These are phyloP conservation scores for Aricia artaxerxes DNA, from an alignment of 2,888 invertebrate genomes.

Conservation along the genomic window DNA sequence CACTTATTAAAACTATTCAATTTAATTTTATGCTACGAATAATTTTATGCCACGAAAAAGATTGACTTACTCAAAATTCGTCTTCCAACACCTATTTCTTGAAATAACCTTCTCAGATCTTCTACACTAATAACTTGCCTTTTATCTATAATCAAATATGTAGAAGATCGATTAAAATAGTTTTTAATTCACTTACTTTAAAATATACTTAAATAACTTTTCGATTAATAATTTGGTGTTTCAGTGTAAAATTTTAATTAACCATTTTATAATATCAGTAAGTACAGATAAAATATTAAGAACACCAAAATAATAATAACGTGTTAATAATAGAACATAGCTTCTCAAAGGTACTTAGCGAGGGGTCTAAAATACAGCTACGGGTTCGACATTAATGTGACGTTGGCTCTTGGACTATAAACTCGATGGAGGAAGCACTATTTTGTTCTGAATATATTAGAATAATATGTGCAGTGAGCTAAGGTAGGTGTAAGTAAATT, in stretches of 20 bases:
- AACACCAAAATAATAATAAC: too few relatives aligned
- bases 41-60: not conserved
- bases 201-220: too few relatives aligned
- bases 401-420: constrained; percentile 13
- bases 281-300: too few relatives aligned
- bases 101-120: not conserved
- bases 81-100: not conserved
- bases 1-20: too few relatives aligned
- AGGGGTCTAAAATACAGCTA: constrained; percentile 30
- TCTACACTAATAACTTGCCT: not conserved
- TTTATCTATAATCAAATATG: not conserved
- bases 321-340: not conserved
- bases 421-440: constrained; percentile 12
- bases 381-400: constrained; percentile 24
- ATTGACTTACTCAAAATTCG: not conserved
- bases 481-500: not conserved
- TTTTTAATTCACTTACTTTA: too few relatives aligned
- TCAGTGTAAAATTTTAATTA: too few relatives aligned
- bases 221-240: too few relatives aligned
- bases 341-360: constrained; percentile 4
- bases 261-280: too few relatives aligned
- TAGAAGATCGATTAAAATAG: too few relatives aligned
- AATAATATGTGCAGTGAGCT: constrained; percentile 30
- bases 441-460: constrained; percentile 33
- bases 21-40: too few relatives aligned